phyloP scores from a whole-genome alignment of 2,797 vertebrate species.

The Brachyalestes nurse region DNA sequence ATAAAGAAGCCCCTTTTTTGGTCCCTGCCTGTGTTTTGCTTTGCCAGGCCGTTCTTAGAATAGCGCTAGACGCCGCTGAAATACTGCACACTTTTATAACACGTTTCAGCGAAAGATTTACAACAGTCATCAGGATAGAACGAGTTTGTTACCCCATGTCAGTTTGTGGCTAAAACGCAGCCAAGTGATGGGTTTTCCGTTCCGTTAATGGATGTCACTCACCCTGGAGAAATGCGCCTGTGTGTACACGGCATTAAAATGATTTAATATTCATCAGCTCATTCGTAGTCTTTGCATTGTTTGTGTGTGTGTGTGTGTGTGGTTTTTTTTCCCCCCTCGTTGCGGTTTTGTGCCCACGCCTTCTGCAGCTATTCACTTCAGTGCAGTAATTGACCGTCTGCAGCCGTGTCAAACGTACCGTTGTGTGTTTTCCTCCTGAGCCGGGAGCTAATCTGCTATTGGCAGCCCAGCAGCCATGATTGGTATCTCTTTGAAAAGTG shows the following conservation, averaged over 20 bases:
- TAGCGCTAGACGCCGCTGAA: neutral
- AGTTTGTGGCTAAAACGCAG: neutral
- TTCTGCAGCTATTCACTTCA: conserved; percentile 28
- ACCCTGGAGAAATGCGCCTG: conserved; percentile 7
- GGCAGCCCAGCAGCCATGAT: conserved; percentile 52
- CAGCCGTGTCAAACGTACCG: conserved; percentile 42
- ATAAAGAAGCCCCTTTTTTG: conserved; percentile 43
- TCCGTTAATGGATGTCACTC: conserved; percentile 38
- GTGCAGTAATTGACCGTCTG: conserved; percentile 46
- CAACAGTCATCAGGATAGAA: conserved; percentile 30
- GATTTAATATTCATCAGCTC: conserved; percentile 39
- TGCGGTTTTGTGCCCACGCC: neutral
- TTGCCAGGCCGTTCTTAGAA: conserved; percentile 20
- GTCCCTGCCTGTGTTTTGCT: neutral
- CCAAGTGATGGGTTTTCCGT: neutral
- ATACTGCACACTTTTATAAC: conserved; percentile 22
- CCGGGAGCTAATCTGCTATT: conserved; percentile 59
- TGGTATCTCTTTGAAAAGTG: conserved; percentile 57
- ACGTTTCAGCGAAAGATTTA: conserved; percentile 36
- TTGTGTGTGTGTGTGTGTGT: neutral
- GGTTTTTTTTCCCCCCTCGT: neutral
- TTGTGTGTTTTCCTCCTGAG: conserved; percentile 40
- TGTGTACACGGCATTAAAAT: conserved; percentile 19
- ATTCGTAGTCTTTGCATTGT: conserved; percentile 3
- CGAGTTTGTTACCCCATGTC: conserved; percentile 27